These are phyloP conservation scores for Torymus texanus DNA, from an alignment of 2,888 invertebrate genomes.

Conservation along the genomic window DNA sequence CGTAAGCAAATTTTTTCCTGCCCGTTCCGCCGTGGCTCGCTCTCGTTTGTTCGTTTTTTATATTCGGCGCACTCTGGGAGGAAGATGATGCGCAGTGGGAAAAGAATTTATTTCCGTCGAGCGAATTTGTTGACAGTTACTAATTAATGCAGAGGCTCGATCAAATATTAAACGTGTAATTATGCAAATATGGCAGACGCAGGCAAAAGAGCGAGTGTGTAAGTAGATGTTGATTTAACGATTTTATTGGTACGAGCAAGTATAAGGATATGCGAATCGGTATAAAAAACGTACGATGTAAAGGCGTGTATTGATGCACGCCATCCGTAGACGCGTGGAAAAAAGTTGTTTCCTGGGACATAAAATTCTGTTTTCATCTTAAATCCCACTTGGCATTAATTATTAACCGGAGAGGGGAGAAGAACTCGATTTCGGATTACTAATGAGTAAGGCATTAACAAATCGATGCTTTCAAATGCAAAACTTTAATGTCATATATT, in stretches of 20 bases:
- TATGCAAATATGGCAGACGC: slow-evolving; percentile 32
- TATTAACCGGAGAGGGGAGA: no score
- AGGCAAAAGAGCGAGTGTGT: background rate
- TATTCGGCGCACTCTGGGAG: background rate
- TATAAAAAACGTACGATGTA: no score
- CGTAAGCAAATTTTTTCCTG: slow-evolving; percentile 51
- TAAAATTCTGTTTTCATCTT: no score
- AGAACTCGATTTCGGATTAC: no score
- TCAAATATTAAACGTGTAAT: slow-evolving; percentile 23
- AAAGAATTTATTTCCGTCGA: slow-evolving; percentile 28
- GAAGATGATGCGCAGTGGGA: background rate
- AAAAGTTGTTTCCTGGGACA: no score
- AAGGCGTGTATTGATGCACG: no score
- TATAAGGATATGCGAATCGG: background rate
- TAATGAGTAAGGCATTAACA: no score
- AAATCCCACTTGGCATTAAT: no score
- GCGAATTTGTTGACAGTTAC: slow-evolving; percentile 31
- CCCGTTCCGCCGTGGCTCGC: background rate
- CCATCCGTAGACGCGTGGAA: background rate
- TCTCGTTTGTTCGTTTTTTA: slow-evolving; percentile 15
- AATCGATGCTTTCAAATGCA: no score
- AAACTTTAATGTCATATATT: no score
- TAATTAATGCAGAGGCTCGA: slow-evolving; percentile 35
- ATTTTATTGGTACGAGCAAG: slow-evolving; percentile 8
- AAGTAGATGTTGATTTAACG: slow-evolving; percentile 21